phyloP scores from a whole-genome alignment of 2,888 invertebrate species.

The Acleris literana region DNA sequence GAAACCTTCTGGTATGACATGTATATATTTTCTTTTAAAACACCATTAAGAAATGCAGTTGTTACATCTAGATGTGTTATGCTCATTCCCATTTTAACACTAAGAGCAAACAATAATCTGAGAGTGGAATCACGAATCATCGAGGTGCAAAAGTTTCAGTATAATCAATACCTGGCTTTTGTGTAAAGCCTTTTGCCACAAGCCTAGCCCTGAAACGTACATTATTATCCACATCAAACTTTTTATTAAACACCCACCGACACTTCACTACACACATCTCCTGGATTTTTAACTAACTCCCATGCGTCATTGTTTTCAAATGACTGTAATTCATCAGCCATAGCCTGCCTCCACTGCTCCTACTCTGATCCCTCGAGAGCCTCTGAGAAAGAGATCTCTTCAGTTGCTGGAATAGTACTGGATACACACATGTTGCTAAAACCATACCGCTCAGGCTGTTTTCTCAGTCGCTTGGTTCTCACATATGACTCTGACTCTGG shows the following conservation, averaged over 20 bases:
- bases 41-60: too few relatives aligned
- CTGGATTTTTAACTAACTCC: slow-evolving; percentile 28
- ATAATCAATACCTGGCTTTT: too few relatives aligned
- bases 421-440: neutral
- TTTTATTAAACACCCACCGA: slow-evolving; percentile 27
- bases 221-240: slow-evolving; percentile 13
- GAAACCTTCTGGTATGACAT: too few relatives aligned
- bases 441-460: neutral
- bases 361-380: slow-evolving; percentile 29
- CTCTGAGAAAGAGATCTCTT: neutral
- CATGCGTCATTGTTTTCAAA: slow-evolving; percentile 34
- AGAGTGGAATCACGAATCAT: too few relatives aligned
- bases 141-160: too few relatives aligned
- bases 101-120: too few relatives aligned
- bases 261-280: slow-evolving; percentile 29
- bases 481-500: neutral
- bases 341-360: slow-evolving; percentile 27
- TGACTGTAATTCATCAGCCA: slow-evolving; percentile 31
- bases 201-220: too few relatives aligned
- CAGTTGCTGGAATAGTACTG: neutral
- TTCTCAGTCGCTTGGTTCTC: neutral
- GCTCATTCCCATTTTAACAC: too few relatives aligned
- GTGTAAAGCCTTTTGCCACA: too few relatives aligned
- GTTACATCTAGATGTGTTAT: too few relatives aligned
- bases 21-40: too few relatives aligned